Base-by-base conservation (phyloP, 1,140 invertebrate genomes). In the Muscidifurax raptorellus region DNA sequence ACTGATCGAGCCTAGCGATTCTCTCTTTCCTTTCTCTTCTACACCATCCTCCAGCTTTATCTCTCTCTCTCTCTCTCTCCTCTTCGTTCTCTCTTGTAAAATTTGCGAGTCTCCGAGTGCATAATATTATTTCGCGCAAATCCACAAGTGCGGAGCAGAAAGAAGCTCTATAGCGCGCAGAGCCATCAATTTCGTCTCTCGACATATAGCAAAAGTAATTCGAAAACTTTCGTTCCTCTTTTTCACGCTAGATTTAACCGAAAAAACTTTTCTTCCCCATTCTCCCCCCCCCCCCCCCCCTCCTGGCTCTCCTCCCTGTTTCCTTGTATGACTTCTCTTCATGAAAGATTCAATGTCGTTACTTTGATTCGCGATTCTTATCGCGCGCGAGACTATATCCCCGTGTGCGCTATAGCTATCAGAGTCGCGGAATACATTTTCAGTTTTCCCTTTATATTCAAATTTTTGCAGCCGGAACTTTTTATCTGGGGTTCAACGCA, bases 1-100 rank as follows among this genome's bases (percentile, higher is more conserved):
- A 87, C 86, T 89, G 88, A 90, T 89, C 87, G 88, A 90, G 88
- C 86, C 78, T 84, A 80, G 78, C 25, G 79, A 83, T 83, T 80
- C 72, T 82, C 67, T 64, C 32, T 71, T 83, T 27, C 67, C 79
- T 84, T 27, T 77, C 36, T 72, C 25, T 47, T 12, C 3, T 32
- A 30, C 27, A 25, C 32, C 32, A 36, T 25, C 30, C 25, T 18
- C 40, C 40, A 18, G 66, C 77, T 66, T 15, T 27, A 28, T 71
- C 69, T 72, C 28, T 81, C 64, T 76, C 22, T 52, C 47, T 76
- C 18, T 59, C 32, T 87, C 71, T 59, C 27, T 77, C 59, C 75
- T 36, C 32, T 28, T 71, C 9, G 44, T 47, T 72, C 47, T 13
- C 28, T 74, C 80, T 82, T 32, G 52, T 69, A 66, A 6, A 27